Conservation (phyloP, 2,888 invertebrate species). For the Lucinisca nassula region DNA sequence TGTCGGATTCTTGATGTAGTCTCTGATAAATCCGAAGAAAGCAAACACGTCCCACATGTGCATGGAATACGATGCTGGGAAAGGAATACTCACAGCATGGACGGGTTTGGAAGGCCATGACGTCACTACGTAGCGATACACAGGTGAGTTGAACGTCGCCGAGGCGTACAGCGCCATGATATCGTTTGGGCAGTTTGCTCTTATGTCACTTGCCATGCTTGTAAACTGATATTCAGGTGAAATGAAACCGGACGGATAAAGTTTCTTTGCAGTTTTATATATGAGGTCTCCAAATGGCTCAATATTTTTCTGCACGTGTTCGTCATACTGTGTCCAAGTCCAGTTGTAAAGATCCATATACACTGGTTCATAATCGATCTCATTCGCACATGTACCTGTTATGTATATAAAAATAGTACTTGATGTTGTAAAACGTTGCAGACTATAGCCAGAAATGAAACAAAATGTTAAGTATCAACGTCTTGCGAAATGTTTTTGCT, state of each 20-base stretch:
- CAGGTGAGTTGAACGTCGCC: conserved; percentile 67
- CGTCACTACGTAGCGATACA: conserved; percentile 82
- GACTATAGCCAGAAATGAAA: too few relatives aligned
- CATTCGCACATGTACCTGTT: conserved; percentile 82
- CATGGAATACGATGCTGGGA: conserved; percentile 74
- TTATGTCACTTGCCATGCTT: conserved; percentile 83
- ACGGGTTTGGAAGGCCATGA: conserved; percentile 77
- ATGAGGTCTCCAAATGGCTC: conserved; percentile 77
- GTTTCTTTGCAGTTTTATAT: conserved; percentile 63
- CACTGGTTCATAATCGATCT: conserved; percentile 77
- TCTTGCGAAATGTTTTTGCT: too few relatives aligned
- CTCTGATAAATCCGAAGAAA: conserved; percentile 77
- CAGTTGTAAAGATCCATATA: conserved; percentile 75
- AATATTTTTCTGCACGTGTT: conserved; percentile 77
- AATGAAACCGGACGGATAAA: conserved; percentile 69
- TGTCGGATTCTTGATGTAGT: conserved; percentile 68
- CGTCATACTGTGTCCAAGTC: conserved; percentile 79
- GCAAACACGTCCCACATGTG: conserved; percentile 82
- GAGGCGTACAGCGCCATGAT: conserved; percentile 70
- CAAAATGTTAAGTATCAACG: too few relatives aligned
- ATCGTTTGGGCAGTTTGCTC: conserved; percentile 81
- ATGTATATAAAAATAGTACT: too few relatives aligned
- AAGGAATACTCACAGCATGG: conserved; percentile 63
- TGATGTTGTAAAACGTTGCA: too few relatives aligned
- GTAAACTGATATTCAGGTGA: conserved; percentile 81